phyloP scores from a whole-genome alignment of 53 echinoderm and acorn worm species.

The Hippasteria phrygiana region DNA sequence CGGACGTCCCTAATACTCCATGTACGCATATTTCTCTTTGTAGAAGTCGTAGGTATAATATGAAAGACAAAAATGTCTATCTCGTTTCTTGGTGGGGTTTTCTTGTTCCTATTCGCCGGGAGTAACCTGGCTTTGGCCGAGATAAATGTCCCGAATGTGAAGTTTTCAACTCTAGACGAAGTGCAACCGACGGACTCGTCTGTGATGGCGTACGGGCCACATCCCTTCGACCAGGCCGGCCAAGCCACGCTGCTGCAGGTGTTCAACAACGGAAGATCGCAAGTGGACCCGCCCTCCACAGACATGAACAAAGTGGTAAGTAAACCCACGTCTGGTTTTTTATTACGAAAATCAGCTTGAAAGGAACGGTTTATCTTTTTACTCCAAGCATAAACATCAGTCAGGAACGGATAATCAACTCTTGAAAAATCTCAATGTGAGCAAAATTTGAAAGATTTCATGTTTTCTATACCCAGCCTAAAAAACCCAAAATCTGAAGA shows the following conservation, averaged over 20 bases:
- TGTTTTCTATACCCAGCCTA: too few species aligned
- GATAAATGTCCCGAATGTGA: background rate
- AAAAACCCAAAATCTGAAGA: too few species aligned
- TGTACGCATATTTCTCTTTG: too few species aligned
- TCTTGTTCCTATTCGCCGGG: background rate
- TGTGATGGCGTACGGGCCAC: background rate
- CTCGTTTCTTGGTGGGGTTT: background rate
- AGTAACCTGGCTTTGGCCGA: background rate
- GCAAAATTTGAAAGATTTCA: too few species aligned
- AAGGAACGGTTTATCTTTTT: too few species aligned
- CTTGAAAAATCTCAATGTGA: too few species aligned
- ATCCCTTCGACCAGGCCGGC: background rate
- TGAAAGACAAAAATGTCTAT: background rate
- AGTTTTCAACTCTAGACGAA: background rate
- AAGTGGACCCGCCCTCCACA: slow-evolving; percentile 44
- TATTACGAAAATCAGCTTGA: too few species aligned
- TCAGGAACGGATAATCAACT: too few species aligned
- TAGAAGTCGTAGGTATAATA: too few species aligned
- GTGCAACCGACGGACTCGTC: background rate
- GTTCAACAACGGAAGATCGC: slow-evolving; percentile 49
- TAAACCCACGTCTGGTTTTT: too few species aligned
- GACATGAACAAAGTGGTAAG: slow-evolving; percentile 74
- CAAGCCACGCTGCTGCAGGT: slow-evolving; percentile 32
- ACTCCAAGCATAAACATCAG: too few species aligned
- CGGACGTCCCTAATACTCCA: too few species aligned